A percentile compares a stretch with the other conserved stretches of the same genome.
phyloP scores from a whole-genome alignment of 2,888 invertebrate genomes.

The Girardia tigrina region DNA sequence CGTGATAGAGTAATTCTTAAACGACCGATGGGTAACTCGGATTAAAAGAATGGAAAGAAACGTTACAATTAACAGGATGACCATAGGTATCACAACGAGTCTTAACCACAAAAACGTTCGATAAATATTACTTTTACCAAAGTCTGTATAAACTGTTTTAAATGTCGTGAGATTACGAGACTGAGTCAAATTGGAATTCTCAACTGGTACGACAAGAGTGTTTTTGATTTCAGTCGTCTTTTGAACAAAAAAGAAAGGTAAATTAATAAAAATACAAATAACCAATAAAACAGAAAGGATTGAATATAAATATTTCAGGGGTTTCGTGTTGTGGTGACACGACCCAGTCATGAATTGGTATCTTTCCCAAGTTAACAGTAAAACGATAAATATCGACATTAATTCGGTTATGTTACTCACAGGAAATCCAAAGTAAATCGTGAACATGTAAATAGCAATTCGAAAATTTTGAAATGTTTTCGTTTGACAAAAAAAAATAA shows the following conservation, averaged over 20 bases:
- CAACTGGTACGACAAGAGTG: background rate
- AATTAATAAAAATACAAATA: background rate
- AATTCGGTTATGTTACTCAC: background rate
- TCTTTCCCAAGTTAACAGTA: background rate
- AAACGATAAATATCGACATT: background rate
- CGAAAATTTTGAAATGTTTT: background rate
- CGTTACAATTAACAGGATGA: background rate
- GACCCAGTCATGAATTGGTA: background rate
- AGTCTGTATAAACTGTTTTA: background rate
- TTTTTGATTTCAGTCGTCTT: background rate
- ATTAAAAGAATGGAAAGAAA: background rate
- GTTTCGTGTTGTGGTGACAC: background rate
- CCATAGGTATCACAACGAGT: background rate
- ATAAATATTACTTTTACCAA: slow-evolving; percentile 1
- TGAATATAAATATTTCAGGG: background rate
- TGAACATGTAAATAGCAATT: background rate
- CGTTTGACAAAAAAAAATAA: background rate
- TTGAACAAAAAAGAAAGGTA: slow-evolving; percentile 14
- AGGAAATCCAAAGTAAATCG: background rate
- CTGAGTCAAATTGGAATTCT: background rate
- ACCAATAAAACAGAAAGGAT: background rate
- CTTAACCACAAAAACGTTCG: background rate
- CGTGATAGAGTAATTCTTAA: background rate
- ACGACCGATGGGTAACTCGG: background rate
- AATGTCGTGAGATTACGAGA: background rate